phyloP scores from a whole-genome alignment of 2,888 invertebrate species.

The Cerastoderma edule region DNA sequence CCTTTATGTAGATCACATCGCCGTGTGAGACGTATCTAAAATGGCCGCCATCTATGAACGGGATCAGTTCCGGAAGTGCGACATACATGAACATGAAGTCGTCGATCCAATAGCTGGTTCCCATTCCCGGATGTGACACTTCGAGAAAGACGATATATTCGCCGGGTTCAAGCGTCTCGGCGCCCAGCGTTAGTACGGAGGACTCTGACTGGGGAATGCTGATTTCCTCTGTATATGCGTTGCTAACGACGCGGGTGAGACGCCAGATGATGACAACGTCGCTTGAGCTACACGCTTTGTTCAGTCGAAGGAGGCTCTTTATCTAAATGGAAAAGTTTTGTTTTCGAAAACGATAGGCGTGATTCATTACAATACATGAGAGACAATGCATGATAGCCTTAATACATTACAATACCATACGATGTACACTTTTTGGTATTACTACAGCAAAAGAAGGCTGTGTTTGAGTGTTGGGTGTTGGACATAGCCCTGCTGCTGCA shows the following conservation, averaged over 20 bases:
- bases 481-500: neutral
- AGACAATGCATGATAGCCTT: neutral
- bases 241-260: neutral
- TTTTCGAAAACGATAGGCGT: neutral
- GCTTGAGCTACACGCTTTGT: neutral
- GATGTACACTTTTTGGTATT: neutral
- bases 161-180: constrained; percentile 33
- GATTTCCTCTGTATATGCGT: neutral
- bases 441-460: neutral
- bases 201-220: constrained; percentile 30
- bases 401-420: neutral
- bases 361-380: neutral
- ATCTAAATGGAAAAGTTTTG: neutral
- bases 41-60: constrained; percentile 43
- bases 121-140: constrained; percentile 21
- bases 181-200: constrained; percentile 33
- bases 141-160: constrained; percentile 40
- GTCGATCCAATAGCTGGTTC: constrained; percentile 16
- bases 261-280: constrained; percentile 13
- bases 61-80: constrained; percentile 42
- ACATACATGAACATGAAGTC: constrained; percentile 33
- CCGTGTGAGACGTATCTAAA: constrained; percentile 30
- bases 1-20: constrained; percentile 30
- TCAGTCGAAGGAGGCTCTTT: constrained; percentile 9
- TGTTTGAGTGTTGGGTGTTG: neutral